Evolutionary conservation across 1,140 invertebrate species (phyloP).

Genomic region (Aricia agestis): DNA sequence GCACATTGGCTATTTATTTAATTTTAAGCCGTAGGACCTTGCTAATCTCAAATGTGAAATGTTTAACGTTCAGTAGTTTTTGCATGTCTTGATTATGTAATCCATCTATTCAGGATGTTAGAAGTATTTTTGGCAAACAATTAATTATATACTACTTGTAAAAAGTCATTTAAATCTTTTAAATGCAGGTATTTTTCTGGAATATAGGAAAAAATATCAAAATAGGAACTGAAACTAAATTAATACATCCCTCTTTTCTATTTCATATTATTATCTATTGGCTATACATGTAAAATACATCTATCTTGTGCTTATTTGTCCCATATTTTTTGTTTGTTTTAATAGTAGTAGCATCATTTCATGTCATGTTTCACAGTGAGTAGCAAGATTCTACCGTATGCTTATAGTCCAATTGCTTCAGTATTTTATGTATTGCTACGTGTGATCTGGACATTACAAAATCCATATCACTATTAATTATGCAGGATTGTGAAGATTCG

Average conservation of each 20-base stretch:
- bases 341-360: slow-evolving; percentile 16
- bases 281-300: neutral
- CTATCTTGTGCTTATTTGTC: neutral
- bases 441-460: slow-evolving; percentile 38
- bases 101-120: neutral
- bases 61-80: neutral
- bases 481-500: slow-evolving; percentile 98
- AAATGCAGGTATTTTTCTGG: no score
- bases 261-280: neutral
- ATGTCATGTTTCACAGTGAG: slow-evolving; percentile 25
- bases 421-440: slow-evolving; percentile 59
- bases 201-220: no score
- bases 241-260: no score
- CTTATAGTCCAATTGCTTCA: slow-evolving; percentile 64
- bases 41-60: slow-evolving; percentile 32
- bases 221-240: no score
- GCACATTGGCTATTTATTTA: slow-evolving; percentile 56
- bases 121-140: neutral
- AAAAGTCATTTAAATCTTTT: no score
- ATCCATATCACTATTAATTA: slow-evolving; percentile 40
- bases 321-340: neutral
- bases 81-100: neutral
- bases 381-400: slow-evolving; percentile 52
- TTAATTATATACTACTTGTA: neutral
- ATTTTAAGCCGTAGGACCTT: slow-evolving; percentile 49